Conservation (phyloP, 2,797 vertebrate genomes). For the Gallirallus australis region DNA sequence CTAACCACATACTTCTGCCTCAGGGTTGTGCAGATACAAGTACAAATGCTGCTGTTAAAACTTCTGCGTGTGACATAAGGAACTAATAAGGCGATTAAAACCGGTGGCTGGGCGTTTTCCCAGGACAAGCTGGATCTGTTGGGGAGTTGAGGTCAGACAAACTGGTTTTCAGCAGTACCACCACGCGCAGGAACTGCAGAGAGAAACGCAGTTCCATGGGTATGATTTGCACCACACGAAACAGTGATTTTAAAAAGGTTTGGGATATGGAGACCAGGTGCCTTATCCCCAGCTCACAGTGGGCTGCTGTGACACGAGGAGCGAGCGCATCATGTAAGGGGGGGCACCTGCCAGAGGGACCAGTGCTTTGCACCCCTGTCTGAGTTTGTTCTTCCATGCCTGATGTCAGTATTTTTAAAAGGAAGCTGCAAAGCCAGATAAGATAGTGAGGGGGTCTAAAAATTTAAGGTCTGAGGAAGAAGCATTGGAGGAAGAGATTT, state of each 20-base stretch:
- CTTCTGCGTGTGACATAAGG: neutral
- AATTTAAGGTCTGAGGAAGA: neutral
- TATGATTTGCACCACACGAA: neutral
- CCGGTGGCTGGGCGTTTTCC: neutral
- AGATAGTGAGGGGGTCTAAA: neutral
- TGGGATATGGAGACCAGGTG: neutral
- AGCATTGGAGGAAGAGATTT: neutral
- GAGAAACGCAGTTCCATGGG: neutral
- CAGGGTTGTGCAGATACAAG: neutral
- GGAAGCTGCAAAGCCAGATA: neutral
- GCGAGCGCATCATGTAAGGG: neutral
- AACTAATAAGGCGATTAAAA: neutral
- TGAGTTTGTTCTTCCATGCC: neutral
- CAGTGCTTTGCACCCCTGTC: neutral
- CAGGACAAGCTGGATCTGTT: neutral
- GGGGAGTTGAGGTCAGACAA: neutral
- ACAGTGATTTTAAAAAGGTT: neutral
- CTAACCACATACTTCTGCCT: neutral
- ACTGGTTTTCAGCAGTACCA: neutral
- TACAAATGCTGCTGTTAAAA: neutral
- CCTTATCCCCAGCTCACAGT: neutral
- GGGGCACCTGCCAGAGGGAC: neutral
- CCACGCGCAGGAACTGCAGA: accelerated
- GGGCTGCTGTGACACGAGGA: neutral
- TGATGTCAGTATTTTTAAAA: neutral